A percentile compares a stretch with the other conserved stretches of the same genome.
Evolutionary conservation across 2,113 vertebrate species (phyloP).

Genomic region (Centropristis striata): DNA sequence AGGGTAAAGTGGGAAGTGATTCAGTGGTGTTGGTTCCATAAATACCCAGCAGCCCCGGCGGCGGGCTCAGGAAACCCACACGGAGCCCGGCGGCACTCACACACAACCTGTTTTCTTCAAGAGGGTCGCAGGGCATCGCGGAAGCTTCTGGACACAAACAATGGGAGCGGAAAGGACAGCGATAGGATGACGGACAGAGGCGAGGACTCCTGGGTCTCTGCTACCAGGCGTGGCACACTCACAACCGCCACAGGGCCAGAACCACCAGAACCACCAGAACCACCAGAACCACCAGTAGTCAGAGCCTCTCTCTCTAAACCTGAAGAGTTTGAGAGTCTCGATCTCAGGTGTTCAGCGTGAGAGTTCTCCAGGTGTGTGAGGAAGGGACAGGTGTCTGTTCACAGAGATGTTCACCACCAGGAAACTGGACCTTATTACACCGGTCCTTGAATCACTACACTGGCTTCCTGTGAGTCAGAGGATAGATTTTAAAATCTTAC

Average conservation of each 20-base stretch:
- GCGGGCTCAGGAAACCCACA: constrained; percentile 64
- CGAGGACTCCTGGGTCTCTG: constrained; percentile 53
- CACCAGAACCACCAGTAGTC: no score
- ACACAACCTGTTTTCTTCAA: constrained; percentile 80
- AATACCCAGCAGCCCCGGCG: constrained; percentile 78
- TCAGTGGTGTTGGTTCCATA: constrained; percentile 75
- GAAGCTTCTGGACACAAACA: constrained; percentile 75
- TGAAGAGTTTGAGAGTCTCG: no score
- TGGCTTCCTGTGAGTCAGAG: no score
- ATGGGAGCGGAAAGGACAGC: constrained; percentile 73
- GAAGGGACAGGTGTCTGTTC: no score
- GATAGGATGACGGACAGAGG: constrained; percentile 62
- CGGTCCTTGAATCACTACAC: no score
- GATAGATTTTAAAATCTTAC: no score
- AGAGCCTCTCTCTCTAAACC: no score
- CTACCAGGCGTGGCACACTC: constrained; percentile 13
- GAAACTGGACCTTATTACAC: no score
- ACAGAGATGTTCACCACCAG: no score
- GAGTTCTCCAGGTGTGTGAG: no score
- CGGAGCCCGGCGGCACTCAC: constrained; percentile 35
- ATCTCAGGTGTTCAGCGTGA: no score
- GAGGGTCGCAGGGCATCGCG: constrained; percentile 74
- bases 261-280: not conserved
- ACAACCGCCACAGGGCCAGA: not conserved
- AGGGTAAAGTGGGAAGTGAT: constrained; percentile 78